Conservation (phyloP, 2,113 vertebrate genomes). For the Notiomystis cincta region DNA sequence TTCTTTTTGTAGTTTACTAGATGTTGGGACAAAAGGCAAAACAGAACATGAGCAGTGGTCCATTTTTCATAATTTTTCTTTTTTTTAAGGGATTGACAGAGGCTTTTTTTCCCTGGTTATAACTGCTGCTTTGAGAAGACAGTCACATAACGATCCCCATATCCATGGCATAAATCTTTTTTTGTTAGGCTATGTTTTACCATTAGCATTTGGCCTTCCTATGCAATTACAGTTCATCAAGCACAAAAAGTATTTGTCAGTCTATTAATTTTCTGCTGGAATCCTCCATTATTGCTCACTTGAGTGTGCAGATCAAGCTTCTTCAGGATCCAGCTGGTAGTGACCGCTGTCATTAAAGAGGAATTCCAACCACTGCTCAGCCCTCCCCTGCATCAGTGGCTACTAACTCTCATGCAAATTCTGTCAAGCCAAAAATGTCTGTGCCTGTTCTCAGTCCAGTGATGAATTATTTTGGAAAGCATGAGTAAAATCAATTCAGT, state of each 20-base stretch:
- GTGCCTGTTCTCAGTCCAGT: background rate
- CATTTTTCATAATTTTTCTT: background rate
- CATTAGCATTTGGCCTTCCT: constrained; percentile 35
- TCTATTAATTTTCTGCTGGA: constrained; percentile 55
- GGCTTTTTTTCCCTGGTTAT: background rate
- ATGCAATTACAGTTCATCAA: constrained; percentile 56
- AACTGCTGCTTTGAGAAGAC: constrained; percentile 10
- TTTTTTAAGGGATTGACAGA: background rate
- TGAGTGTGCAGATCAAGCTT: constrained; percentile 8
- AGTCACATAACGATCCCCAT: constrained; percentile 11
- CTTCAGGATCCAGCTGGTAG: constrained; percentile 18
- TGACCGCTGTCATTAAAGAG: background rate
- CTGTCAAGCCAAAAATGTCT: constrained; percentile 8
- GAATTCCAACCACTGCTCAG: background rate
- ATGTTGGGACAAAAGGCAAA: background rate
- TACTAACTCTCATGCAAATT: constrained; percentile 16
- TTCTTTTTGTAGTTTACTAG: background rate
- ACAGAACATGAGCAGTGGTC: background rate
- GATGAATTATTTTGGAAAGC: constrained; percentile 37
- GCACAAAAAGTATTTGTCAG: constrained; percentile 45
- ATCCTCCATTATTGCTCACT: constrained; percentile 47
- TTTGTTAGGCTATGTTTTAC: constrained; percentile 7
- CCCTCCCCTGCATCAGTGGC: background rate
- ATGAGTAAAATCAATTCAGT: constrained; percentile 31
- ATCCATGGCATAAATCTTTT: constrained; percentile 29